These are phyloP conservation scores for Bombycilla garrulus DNA, from an alignment of 2,113 vertebrate genomes.

Conservation along the genomic window DNA sequence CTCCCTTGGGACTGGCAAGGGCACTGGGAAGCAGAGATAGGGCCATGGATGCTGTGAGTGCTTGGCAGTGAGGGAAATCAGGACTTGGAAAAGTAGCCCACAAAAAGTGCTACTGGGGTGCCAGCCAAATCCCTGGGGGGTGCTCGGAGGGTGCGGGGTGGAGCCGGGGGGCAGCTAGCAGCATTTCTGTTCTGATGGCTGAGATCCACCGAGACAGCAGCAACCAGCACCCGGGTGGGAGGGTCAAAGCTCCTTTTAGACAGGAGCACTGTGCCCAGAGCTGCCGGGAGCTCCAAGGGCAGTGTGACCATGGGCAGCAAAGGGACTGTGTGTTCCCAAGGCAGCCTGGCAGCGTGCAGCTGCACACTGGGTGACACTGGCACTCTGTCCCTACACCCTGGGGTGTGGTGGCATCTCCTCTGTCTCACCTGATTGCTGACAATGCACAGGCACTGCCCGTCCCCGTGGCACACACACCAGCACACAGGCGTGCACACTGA, in stretches of 20 bases:
- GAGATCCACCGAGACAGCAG: not conserved
- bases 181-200: not conserved
- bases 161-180: not conserved
- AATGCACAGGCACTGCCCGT: not conserved
- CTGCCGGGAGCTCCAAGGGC: not conserved
- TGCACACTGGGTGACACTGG: not conserved
- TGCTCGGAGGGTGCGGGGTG: not conserved
- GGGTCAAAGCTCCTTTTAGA: too few species aligned
- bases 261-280: not conserved
- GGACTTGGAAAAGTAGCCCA: not conserved
- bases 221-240: rapidly evolving
- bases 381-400: not conserved
- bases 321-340: not conserved
- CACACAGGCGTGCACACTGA: not conserved
- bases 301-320: not conserved
- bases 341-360: not conserved
- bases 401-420: not conserved
- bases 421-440: too few species aligned
- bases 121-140: not conserved
- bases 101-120: not conserved
- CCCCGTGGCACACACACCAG: not conserved
- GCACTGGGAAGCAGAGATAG: not conserved
- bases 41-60: not conserved
- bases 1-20: not conserved
- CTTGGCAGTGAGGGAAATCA: not conserved